Evolutionary conservation across 30 jellyfish, hydroid and myxozoan species (phyloP).

Genomic region (Hydra vulgaris): DNA sequence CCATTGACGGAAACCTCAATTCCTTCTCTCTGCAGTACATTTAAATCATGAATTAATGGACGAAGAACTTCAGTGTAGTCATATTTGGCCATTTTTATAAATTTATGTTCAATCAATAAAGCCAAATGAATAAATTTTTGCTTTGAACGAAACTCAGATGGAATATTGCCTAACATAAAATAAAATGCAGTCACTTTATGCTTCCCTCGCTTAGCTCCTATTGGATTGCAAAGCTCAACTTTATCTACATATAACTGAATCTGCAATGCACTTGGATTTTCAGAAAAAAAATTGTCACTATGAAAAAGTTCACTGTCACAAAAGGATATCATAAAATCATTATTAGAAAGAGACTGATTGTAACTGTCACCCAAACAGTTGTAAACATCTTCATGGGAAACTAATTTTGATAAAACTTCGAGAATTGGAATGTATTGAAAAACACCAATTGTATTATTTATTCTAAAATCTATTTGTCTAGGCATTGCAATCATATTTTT

Average conservation of each 20-base stretch:
- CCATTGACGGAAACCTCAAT: too few species aligned
- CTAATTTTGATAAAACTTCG: too few species aligned
- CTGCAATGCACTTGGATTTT: neutral
- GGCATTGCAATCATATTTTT: neutral
- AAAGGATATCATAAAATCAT: neutral
- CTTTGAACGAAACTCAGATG: neutral
- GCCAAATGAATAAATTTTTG: neutral
- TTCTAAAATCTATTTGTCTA: neutral
- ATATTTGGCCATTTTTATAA: neutral
- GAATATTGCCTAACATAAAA: too few species aligned
- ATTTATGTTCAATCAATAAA: neutral
- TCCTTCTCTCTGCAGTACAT: too few species aligned
- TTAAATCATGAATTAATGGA: too few species aligned
- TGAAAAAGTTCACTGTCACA: neutral
- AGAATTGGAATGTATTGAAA: neutral
- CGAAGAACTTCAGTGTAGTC: neutral
- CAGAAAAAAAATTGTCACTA: neutral
- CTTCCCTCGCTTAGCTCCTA: neutral
- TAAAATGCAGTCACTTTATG: too few species aligned
- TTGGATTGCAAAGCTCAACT: neutral
- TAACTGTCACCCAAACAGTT: neutral
- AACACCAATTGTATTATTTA: neutral
- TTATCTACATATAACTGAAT: neutral
- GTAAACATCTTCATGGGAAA: too few species aligned
- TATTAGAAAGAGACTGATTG: neutral